These are phyloP conservation scores for Sclerodermus sp. DNA, from an alignment of 2,888 invertebrate genomes.

Conservation along the genomic window DNA sequence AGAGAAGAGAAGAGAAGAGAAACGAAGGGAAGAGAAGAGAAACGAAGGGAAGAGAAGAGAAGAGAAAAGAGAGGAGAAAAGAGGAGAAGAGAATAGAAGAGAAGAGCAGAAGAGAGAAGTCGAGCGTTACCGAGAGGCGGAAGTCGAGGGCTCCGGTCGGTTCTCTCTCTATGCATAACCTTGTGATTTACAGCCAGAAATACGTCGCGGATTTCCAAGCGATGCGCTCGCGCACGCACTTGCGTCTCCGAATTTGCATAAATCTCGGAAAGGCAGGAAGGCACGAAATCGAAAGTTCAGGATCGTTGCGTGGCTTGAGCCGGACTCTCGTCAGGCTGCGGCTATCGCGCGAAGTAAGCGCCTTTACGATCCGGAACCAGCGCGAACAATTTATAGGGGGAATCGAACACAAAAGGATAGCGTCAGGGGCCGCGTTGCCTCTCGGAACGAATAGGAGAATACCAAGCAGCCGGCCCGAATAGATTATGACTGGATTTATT, in stretches of 20 bases:
- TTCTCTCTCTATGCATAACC: slow-evolving; percentile 37
- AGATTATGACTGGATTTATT: not conserved
- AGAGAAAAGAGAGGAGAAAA: too few species aligned
- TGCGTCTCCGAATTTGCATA: slow-evolving; percentile 42
- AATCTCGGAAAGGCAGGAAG: slow-evolving; percentile 44
- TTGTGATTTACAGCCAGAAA: slow-evolving; percentile 51
- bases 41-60: too few species aligned
- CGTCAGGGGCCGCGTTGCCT: too few species aligned
- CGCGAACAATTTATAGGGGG: not conserved
- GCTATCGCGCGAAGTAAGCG: slow-evolving; percentile 12
- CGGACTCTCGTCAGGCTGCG: too few species aligned
- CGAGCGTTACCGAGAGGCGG: slow-evolving; percentile 13
- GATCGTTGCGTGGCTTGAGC: slow-evolving; percentile 26
- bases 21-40: too few species aligned
- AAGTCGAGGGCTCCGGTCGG: slow-evolving; percentile 11
- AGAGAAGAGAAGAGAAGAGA: too few species aligned
- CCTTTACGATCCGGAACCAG: slow-evolving; percentile 24
- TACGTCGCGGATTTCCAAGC: slow-evolving; percentile 25
- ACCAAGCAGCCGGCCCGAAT: too few species aligned
- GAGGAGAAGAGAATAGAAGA: too few species aligned
- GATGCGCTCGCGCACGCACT: slow-evolving; percentile 1
- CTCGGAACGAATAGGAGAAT: too few species aligned
- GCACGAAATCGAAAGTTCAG: slow-evolving; percentile 50
- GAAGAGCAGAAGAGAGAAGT: not conserved
- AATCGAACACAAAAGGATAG: too few species aligned